Base-by-base conservation (phyloP, 2,797 vertebrate species). In the Poeciliopsis paucimaculata region DNA sequence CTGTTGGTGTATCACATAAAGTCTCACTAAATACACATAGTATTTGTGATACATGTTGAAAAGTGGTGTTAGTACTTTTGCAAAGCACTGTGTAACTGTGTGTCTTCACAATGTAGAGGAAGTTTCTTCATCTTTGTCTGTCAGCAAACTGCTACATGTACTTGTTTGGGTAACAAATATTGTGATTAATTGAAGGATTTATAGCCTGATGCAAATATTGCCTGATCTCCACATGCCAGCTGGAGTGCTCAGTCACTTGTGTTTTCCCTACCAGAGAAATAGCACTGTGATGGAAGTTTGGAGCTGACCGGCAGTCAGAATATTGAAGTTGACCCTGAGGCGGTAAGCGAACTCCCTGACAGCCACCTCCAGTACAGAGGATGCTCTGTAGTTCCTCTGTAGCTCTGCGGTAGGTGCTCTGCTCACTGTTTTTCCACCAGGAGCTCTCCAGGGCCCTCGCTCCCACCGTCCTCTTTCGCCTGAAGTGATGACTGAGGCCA, bases 301-400 rank as follows among this genome's bases (percentile, higher is more conserved):
- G 86, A 85, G 80, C 49, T 23, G 89, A 83, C 77, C 89, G 66
- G 73, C 88, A 91, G 90, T 92, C 89, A 83, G 89, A 87, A 87
- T 90, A 77, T 87, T 90, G 80, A 89, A 90, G 89, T 84, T 86
- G 86, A 93, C 91, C 91, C 93, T 18, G 90, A 92, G 91, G 93
- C 88, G 68, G 86, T 91, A 87, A 87, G 79, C 79, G 62, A 76
- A 84, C 86, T 93, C 93, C 91, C 91, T 82, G 74, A 77, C 82
- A 86, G 88, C 85, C 82, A 60, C 57, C 15, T 73, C 83, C 80
- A 81, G 76, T 26, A 43, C 83, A 77, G 80, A 43, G 45, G 85
- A 79, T 83, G 77, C 72, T 79, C 84, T 88, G 79, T 79, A 81
- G 82, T 57, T 79, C 57, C 75, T 78, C 89, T 81, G 16, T 78